Base-by-base conservation (phyloP, 2,888 invertebrate genomes). In the Drosophila nigricruria region DNA sequence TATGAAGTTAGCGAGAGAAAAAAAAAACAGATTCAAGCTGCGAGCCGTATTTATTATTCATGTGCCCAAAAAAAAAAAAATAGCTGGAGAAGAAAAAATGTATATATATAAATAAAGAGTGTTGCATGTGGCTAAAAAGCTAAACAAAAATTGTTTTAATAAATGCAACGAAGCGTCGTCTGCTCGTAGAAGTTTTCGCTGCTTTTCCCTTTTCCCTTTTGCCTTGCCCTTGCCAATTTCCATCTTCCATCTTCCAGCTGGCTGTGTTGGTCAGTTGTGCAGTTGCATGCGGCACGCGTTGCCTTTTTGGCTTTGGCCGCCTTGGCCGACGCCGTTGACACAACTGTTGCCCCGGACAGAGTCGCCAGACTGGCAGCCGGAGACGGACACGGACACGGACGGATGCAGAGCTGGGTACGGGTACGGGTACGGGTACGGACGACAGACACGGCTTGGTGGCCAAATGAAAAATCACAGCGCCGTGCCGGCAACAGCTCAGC, bases 391-490 rank as follows among this genome's bases (percentile, higher is more conserved):
- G 47, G 36, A 18, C 20, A 38, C n/a, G n/a, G 25, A n/a, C 30
- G 47, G 40, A 18, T n/a, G 27, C 16, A 14, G 25, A n/a, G 23
- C 27, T 14, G 38, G 42, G 27, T 34, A 40, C 36, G 53, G 43
- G 57, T 61, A 43, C 54, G 45, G 40, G 45, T 67, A 36, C 40
- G 62, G 45, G 27, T 10, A 5, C 27, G 50, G 32, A 16, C 38
- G 47, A 38, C 20, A 57, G 57, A 50, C 42, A 47, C 50, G 56
- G 71, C 53, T 59, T 49, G 77, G 61, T 73, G 77, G 63, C 70
- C 65, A 88, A 88, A 88, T 88, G 84, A 84, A 88, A 88, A 84
- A 88, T 88, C 85, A 81, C 84, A 82, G 79, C 80, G 76, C 88
- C 82, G 79, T 88, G 81, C 87, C 86, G 64, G 70, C 65, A 66